phyloP scores from a whole-genome alignment of 2,888 invertebrate genomes.

The Lasioglossum vierecki region DNA sequence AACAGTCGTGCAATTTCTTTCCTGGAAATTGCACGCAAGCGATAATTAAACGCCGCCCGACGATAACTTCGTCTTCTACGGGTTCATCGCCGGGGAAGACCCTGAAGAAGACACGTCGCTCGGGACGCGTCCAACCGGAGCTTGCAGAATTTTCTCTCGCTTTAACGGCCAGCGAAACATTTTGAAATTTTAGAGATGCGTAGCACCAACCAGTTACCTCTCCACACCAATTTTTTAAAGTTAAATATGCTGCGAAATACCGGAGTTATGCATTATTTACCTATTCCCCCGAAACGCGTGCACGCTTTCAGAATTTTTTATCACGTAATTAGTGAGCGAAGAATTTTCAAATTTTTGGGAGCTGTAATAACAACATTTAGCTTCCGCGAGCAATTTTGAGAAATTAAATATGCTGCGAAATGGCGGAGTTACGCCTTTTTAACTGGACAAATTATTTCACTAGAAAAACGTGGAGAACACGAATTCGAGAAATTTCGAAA shows the following conservation, averaged over 20 bases:
- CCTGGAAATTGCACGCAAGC: neutral
- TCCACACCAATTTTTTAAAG: neutral
- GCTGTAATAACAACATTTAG: neutral
- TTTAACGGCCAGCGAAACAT: neutral
- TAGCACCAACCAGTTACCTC: no score
- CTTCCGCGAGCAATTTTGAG: neutral
- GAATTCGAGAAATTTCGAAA: neutral
- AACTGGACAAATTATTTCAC: neutral
- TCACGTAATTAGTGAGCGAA: neutral
- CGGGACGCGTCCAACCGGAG: neutral
- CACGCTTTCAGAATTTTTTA: neutral
- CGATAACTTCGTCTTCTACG: neutral
- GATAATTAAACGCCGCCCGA: conserved; percentile 1
- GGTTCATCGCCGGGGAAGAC: neutral
- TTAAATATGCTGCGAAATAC: neutral
- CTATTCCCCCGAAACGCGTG: neutral
- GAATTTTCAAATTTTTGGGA: neutral
- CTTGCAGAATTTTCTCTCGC: neutral
- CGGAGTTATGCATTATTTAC: neutral
- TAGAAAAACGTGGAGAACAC: neutral
- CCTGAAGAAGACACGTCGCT: neutral
- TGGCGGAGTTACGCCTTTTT: neutral
- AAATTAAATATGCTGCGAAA: neutral
- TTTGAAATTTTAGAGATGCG: neutral
- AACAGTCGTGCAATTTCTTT: conserved; percentile 1